Conservation (phyloP, 2,113 vertebrate genomes). For the Sialia sialis region DNA sequence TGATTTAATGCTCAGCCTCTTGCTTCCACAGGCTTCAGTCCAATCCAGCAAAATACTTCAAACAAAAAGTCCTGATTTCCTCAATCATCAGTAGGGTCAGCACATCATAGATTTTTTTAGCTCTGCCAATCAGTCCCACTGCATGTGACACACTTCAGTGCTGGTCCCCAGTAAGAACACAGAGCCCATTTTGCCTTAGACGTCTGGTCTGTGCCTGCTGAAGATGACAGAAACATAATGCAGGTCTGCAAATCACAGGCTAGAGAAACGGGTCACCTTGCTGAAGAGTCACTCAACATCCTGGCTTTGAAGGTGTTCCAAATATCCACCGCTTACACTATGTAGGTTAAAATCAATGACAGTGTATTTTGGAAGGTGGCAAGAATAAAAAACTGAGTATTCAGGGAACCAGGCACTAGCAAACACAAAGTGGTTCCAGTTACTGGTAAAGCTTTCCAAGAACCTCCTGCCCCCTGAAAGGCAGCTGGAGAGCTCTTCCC, state of each 20-base stretch:
- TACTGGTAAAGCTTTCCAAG: neutral
- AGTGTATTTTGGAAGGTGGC: neutral
- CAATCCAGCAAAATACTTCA: neutral
- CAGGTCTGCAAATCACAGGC: neutral
- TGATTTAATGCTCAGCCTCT: neutral
- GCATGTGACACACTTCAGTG: neutral
- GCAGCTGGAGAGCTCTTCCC: neutral
- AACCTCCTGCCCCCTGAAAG: neutral
- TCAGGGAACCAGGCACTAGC: neutral
- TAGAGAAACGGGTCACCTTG: constrained; percentile 18
- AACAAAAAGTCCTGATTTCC: neutral
- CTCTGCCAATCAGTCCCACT: neutral
- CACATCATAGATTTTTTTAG: neutral
- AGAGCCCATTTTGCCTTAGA: neutral
- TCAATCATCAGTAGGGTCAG: neutral
- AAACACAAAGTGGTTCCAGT: neutral
- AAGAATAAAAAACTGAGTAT: neutral
- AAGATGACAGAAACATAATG: neutral
- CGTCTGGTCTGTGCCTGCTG: neutral
- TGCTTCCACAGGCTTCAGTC: neutral
- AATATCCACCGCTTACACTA: neutral
- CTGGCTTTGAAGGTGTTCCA: neutral
- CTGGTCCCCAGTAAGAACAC: neutral
- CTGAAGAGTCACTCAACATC: neutral
- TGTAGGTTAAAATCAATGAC: neutral